Evolutionary conservation across 2,888 invertebrate genomes (phyloP).

Genomic region (Epiblema foenella): DNA sequence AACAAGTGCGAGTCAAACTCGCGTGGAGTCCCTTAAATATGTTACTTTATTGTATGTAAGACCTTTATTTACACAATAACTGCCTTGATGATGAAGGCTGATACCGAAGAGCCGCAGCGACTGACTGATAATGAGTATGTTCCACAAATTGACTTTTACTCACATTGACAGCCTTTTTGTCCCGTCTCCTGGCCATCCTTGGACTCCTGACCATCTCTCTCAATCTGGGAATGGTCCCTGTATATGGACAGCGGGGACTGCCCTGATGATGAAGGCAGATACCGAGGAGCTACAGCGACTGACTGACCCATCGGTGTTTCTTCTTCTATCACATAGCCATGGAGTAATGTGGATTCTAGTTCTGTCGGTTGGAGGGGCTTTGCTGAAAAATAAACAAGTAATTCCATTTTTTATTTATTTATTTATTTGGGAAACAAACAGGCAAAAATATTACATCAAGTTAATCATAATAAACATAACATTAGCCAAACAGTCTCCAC

Average conservation of each 20-base stretch:
- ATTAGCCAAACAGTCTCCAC: no score
- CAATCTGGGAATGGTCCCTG: neutral
- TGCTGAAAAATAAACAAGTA: conserved; percentile 48
- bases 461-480: no score
- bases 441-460: no score
- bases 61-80: no score
- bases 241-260: conserved; percentile 6
- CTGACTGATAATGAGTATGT: no score
- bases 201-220: neutral
- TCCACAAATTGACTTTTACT: neutral
- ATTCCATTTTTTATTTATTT: neutral
- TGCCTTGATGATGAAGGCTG: no score
- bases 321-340: conserved; percentile 64
- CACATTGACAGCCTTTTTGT: neutral
- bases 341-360: conserved; percentile 55
- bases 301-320: conserved; percentile 71
- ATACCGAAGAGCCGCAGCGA: no score
- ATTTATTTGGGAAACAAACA: no score
- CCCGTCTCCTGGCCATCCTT: neutral
- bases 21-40: no score
- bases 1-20: no score
- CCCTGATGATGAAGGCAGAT: conserved; percentile 14
- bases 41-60: no score
- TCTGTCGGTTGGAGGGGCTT: conserved; percentile 58
- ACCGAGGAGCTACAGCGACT: conserved; percentile 45